These are phyloP conservation scores for Apaloderma vittatum DNA, from an alignment of 2,113 vertebrate species.

Conservation along the genomic window DNA sequence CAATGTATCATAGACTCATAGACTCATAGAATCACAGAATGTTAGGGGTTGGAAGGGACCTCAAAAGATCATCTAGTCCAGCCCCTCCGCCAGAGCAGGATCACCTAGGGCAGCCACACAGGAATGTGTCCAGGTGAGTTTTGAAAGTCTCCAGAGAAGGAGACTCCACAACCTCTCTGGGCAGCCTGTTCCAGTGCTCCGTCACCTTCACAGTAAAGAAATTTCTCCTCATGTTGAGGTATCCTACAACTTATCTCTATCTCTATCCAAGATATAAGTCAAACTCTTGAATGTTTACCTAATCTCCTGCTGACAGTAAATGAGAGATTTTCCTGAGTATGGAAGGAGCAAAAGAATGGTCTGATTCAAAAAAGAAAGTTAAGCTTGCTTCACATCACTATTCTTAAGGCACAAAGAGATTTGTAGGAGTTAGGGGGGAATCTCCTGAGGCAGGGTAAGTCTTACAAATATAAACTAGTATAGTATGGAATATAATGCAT, in stretches of 20 bases:
- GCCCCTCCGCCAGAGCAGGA: too few species aligned
- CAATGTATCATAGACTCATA: neutral
- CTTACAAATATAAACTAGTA: neutral
- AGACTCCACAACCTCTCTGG: too few species aligned
- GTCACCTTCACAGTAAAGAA: too few species aligned
- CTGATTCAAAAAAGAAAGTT: conserved; percentile 1
- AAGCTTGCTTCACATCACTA: conserved; percentile 13
- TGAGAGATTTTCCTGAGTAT: neutral
- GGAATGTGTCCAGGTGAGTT: too few species aligned
- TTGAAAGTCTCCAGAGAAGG: too few species aligned
- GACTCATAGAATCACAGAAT: too few species aligned
- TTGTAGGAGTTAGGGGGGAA: neutral
- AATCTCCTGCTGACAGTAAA: conserved; percentile 25
- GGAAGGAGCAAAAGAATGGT: conserved; percentile 10
- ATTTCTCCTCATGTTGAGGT: neutral
- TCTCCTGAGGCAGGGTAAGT: neutral
- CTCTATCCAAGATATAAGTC: neutral
- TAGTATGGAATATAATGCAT: conserved; percentile 41
- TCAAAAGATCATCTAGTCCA: too few species aligned
- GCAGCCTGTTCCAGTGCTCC: too few species aligned
- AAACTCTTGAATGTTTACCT: conserved; percentile 5
- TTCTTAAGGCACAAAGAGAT: conserved; percentile 40
- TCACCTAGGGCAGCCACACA: too few species aligned
- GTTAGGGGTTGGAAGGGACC: too few species aligned
- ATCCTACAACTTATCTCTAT: neutral